These are phyloP conservation scores for Scalopus aquaticus DNA, from an alignment of 2,113 vertebrate genomes.

Conservation along the genomic window DNA sequence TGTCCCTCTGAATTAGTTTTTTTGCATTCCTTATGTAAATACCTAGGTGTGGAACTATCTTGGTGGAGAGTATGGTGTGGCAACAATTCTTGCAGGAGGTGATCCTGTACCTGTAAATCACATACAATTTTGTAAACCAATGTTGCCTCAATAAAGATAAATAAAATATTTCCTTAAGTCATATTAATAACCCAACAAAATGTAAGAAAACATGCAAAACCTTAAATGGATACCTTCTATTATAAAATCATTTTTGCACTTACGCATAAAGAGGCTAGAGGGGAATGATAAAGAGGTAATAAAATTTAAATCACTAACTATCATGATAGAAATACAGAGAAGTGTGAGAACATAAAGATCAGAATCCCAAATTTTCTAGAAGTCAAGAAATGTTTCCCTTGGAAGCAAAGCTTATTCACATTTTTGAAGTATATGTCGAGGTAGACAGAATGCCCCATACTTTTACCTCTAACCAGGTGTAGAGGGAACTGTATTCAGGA, in stretches of 20 bases:
- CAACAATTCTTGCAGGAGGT: no score
- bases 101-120: no score
- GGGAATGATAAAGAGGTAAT: background rate
- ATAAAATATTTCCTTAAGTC: conserved; percentile 15
- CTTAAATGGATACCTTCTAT: background rate
- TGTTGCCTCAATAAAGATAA: no score
- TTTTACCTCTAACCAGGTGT: background rate
- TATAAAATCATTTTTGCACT: background rate
- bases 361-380: background rate
- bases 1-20: no score
- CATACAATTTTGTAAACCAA: no score
- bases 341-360: background rate
- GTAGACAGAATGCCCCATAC: background rate
- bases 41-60: no score
- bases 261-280: background rate
- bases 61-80: no score
- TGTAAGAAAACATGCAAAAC: background rate
- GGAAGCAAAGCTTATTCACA: background rate
- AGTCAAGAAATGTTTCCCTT: background rate
- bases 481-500: background rate
- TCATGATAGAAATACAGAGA: background rate
- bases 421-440: background rate
- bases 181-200: background rate
- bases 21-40: no score
- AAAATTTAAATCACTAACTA: background rate